Percentiles rank a stretch among this genome's conserved stretches.
These are phyloP conservation scores for Vanessa tameamea DNA, from an alignment of 1,140 invertebrate species.

Conservation along the genomic window DNA sequence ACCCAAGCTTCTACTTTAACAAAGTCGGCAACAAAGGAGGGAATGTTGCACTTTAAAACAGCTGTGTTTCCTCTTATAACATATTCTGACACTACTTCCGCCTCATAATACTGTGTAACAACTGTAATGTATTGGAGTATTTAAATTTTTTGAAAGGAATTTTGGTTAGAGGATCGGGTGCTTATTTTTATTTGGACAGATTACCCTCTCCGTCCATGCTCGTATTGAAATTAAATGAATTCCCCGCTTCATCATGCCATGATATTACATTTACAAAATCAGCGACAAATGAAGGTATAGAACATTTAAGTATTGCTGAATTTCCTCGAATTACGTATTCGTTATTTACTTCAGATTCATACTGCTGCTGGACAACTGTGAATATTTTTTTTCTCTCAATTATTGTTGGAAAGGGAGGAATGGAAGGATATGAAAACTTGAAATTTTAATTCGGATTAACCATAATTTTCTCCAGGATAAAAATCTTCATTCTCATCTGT, in stretches of 20 bases:
- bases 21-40: conserved; percentile 95
- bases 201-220: conserved; percentile 83
- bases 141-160: conserved; percentile 20
- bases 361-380: conserved; percentile 92
- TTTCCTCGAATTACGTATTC: conserved; percentile 95
- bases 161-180: conserved; percentile 33
- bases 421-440: conserved; percentile 27
- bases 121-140: conserved; percentile 82
- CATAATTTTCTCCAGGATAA: conserved; percentile 83
- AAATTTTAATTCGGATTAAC: conserved; percentile 75
- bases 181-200: conserved; percentile 31
- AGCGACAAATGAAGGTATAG: conserved; percentile 94
- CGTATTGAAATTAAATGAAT: conserved; percentile 80
- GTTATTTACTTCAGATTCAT: conserved; percentile 93
- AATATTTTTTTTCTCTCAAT: conserved; percentile 38
- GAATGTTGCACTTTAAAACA: conserved; percentile 95
- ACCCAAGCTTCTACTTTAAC: conserved; percentile 94
- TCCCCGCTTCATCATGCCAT: conserved; percentile 91
- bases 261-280: conserved; percentile 94
- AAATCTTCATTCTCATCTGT: conserved; percentile 87
- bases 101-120: conserved; percentile 94
- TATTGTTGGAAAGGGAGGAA: conserved; percentile 40
- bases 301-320: conserved; percentile 94
- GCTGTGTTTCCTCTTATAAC: conserved; percentile 95
- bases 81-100: conserved; percentile 95